A percentile compares a stretch with the other conserved stretches of the same genome.
phyloP scores from a whole-genome alignment of 2,797 vertebrate species.

The Dromococcyx pavoninus region DNA sequence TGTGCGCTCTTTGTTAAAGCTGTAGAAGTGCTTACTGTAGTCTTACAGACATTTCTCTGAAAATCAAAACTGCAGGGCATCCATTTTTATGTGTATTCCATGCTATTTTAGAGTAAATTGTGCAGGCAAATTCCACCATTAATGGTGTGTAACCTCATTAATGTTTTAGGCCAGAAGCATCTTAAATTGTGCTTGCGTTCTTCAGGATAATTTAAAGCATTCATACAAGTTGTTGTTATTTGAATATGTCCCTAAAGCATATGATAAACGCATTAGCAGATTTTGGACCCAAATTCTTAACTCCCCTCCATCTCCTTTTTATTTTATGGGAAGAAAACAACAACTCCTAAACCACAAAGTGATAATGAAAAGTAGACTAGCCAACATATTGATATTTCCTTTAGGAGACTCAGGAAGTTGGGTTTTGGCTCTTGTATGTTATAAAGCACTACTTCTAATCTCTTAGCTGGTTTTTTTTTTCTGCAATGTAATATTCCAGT shows the following conservation, averaged over 20 bases:
- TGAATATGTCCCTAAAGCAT: constrained; percentile 21
- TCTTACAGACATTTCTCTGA: neutral
- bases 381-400: constrained; percentile 33
- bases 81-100: constrained; percentile 23
- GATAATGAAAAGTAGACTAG: constrained; percentile 42
- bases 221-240: constrained; percentile 10
- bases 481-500: constrained; percentile 18
- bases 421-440: neutral
- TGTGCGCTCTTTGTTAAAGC: neutral
- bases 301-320: no score
- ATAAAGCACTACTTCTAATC: constrained; percentile 15
- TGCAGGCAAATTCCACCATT: neutral
- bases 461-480: constrained; percentile 20
- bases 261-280: constrained; percentile 39
- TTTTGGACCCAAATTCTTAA: neutral
- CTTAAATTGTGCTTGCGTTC: constrained; percentile 28
- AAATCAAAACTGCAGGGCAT: neutral
- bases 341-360: constrained; percentile 19
- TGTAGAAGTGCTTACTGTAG: neutral
- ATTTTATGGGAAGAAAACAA: neutral
- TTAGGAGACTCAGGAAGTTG: constrained; percentile 8
- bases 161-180: neutral
- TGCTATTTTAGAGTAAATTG: constrained; percentile 16
- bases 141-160: constrained; percentile 53
- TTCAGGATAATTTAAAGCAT: constrained; percentile 34